phyloP scores from a whole-genome alignment of 2,888 invertebrate genomes.

The Seira musarum region DNA sequence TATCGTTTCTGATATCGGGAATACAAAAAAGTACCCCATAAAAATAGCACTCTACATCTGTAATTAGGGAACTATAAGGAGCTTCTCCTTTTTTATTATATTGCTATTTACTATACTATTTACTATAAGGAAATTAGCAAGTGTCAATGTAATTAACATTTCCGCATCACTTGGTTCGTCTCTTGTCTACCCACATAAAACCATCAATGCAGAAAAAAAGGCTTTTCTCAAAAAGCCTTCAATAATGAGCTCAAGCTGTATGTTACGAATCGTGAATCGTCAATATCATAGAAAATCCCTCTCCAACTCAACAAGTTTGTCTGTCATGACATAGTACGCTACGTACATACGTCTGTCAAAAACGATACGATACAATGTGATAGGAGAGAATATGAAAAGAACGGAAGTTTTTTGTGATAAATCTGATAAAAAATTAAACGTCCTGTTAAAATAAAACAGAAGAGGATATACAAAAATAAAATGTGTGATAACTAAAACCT shows the following conservation, averaged over 20 bases:
- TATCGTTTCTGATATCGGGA: no score
- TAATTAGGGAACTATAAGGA: background rate
- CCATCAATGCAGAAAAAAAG: no score
- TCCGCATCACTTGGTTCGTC: background rate
- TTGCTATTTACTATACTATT: no score
- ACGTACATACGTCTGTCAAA: no score
- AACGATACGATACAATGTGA: background rate
- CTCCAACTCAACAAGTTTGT: background rate
- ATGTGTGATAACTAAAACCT: no score
- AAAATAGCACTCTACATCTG: background rate
- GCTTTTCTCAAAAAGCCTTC: no score
- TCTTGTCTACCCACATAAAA: background rate
- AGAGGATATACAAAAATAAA: background rate
- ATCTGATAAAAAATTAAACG: background rate
- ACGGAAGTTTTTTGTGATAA: background rate
- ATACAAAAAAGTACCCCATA: no score
- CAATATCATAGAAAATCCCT: no score
- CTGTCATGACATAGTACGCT: no score
- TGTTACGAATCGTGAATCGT: no score
- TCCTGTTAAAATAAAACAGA: background rate
- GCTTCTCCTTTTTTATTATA: background rate
- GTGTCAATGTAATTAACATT: background rate
- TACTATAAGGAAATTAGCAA: background rate
- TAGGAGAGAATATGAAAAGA: no score
- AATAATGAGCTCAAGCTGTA: no score